Evolutionary conservation across 2,888 invertebrate species (phyloP).

Genomic region (Drosophila flavopinicola): DNA sequence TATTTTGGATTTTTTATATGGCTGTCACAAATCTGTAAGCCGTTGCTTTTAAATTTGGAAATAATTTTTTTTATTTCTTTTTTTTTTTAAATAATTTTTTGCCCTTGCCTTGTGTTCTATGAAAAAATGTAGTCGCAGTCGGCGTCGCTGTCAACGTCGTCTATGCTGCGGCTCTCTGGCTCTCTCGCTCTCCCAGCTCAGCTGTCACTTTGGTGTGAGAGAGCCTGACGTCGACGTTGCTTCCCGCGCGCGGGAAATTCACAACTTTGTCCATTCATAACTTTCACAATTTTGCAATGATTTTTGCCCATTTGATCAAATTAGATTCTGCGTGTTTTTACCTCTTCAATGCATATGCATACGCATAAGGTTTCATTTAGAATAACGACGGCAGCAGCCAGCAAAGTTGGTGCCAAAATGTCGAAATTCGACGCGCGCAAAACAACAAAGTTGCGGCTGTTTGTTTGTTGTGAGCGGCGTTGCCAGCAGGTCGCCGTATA

Average conservation of each 20-base stretch:
- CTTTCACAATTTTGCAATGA: slow-evolving; percentile 52
- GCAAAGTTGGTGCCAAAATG: slow-evolving; percentile 74
- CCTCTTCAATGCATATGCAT: slow-evolving; percentile 45
- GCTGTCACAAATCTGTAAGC: slow-evolving; percentile 5
- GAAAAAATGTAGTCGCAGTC: slow-evolving; percentile 27
- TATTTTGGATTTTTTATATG: slow-evolving; percentile 10
- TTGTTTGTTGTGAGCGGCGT: slow-evolving; percentile 66
- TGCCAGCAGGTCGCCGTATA: slow-evolving; percentile 53
- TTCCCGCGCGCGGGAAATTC: slow-evolving; percentile 84
- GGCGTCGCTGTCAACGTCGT: slow-evolving; percentile 37
- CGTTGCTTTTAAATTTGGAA: no score
- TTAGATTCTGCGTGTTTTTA: slow-evolving; percentile 72
- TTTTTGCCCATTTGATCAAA: slow-evolving; percentile 65
- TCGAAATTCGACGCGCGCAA: slow-evolving; percentile 60
- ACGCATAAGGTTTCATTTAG: slow-evolving; percentile 64
- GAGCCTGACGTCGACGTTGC: slow-evolving; percentile 56
- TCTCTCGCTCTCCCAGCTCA: slow-evolving; percentile 54
- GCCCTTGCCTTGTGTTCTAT: slow-evolving; percentile 36
- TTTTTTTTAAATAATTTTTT: slow-evolving; percentile 26
- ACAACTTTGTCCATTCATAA: slow-evolving; percentile 65
- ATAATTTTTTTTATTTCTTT: slow-evolving; percentile 4
- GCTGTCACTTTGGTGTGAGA: slow-evolving; percentile 56
- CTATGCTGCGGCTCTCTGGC: slow-evolving; percentile 13
- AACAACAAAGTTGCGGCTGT: slow-evolving; percentile 71
- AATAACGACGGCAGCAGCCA: slow-evolving; percentile 33